Percentiles rank a stretch among this genome's conserved stretches.
Conservation (phyloP, 2,888 invertebrate genomes). For the Athalia rosae region DNA sequence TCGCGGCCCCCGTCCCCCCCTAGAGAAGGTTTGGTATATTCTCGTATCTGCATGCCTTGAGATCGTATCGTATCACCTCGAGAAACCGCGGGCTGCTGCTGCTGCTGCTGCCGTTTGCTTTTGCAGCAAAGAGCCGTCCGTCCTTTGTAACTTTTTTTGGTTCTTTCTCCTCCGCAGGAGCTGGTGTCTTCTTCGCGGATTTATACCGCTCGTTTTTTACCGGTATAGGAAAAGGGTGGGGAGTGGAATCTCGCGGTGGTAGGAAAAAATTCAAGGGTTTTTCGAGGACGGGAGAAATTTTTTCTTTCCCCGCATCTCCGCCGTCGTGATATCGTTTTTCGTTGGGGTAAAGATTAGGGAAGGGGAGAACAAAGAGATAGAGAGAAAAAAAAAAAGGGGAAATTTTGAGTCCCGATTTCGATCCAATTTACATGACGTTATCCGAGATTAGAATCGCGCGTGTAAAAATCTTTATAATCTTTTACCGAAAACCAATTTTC, state of each 20-base stretch:
- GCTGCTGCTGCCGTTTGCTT: no score
- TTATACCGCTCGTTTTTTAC: slow-evolving; percentile 63
- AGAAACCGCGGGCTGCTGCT: slow-evolving; percentile 60
- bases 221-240: not conserved
- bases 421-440: no score
- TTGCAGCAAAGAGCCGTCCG: slow-evolving; percentile 33
- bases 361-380: no score
- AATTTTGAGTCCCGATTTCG: not conserved
- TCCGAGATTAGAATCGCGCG: not conserved
- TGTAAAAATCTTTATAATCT: not conserved
- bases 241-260: not conserved
- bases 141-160: slow-evolving; percentile 70
- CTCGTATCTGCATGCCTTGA: slow-evolving; percentile 71
- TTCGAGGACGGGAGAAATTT: slow-evolving; percentile 38
- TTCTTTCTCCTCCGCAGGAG: slow-evolving; percentile 51
- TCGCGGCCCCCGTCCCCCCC: slow-evolving; percentile 47
- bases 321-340: no score
- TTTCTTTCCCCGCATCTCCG: not conserved
- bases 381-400: no score
- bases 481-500: not conserved
- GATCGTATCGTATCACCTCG: slow-evolving; percentile 66
- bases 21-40: slow-evolving; percentile 68
- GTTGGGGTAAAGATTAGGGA: no score
- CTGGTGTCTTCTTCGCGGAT: slow-evolving; percentile 60
- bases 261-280: slow-evolving; percentile 45